Evolutionary conservation across 1,140 invertebrate genomes (phyloP).

Genomic region (Glossosoma conforme): DNA sequence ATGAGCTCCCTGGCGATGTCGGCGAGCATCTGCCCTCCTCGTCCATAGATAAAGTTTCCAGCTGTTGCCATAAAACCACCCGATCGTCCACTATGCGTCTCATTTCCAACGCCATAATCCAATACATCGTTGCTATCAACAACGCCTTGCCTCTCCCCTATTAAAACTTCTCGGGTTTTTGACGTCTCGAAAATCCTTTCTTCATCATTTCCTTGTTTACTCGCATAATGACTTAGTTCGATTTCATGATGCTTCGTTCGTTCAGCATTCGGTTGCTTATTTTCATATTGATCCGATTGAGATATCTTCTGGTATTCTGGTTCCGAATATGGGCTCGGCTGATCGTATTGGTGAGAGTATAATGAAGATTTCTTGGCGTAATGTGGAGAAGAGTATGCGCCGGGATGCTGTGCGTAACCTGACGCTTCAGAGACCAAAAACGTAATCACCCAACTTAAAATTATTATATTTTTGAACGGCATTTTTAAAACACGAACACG

Average conservation of each 20-base stretch:
- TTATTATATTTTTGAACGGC: not conserved
- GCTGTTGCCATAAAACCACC: constrained; percentile 48
- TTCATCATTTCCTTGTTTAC: not conserved
- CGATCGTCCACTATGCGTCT: constrained; percentile 39
- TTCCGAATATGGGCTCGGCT: constrained; percentile 17
- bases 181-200: constrained; percentile 3
- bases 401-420: constrained; percentile 39
- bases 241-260: constrained; percentile 27
- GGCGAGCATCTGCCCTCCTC: constrained; percentile 54
- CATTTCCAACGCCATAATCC: constrained; percentile 37
- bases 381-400: constrained; percentile 48
- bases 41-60: constrained; percentile 47
- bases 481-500: too few relatives aligned
- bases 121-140: constrained; percentile 35
- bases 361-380: constrained; percentile 46
- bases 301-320: constrained; percentile 25
- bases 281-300: constrained; percentile 6
- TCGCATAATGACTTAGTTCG: constrained; percentile 11
- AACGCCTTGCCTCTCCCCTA: constrained; percentile 10
- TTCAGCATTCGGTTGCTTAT: constrained; percentile 3
- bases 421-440: constrained; percentile 3
- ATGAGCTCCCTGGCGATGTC: constrained; percentile 63
- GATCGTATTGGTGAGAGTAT: constrained; percentile 19
- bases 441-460: not conserved
- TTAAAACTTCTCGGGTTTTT: constrained; percentile 2